Evolutionary conservation across 2,797 vertebrate genomes (phyloP).

Genomic region (Sciurus carolinensis): DNA sequence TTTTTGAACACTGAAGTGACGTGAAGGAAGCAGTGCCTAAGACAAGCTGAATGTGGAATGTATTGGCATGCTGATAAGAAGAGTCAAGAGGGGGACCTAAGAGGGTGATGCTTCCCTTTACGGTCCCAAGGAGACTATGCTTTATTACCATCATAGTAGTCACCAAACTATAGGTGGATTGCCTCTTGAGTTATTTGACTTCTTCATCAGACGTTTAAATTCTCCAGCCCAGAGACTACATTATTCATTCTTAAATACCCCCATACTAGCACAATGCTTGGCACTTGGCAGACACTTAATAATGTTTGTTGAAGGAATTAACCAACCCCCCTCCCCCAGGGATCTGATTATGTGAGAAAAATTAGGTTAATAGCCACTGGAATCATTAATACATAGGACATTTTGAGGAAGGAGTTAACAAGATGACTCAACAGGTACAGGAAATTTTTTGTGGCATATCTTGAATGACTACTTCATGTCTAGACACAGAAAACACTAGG

Average conservation of each 20-base stretch:
- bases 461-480: slow-evolving; percentile 33
- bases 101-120: background rate
- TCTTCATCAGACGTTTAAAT: background rate
- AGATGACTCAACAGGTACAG: background rate
- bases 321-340: background rate
- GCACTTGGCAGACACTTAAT: background rate
- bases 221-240: background rate
- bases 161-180: background rate
- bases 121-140: background rate
- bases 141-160: background rate
- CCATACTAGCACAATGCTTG: background rate
- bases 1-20: slow-evolving; percentile 17
- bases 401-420: slow-evolving; percentile 60
- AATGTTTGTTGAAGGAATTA: slow-evolving; percentile 53
- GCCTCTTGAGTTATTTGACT: background rate
- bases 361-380: background rate
- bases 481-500: slow-evolving; percentile 13
- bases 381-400: slow-evolving; percentile 35
- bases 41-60: background rate
- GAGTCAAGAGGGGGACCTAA: slow-evolving; percentile 35
- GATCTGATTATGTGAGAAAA: slow-evolving; percentile 12
- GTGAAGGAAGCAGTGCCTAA: slow-evolving; percentile 32
- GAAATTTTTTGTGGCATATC: slow-evolving; percentile 7
- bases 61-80: background rate
- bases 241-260: slow-evolving; percentile 13